Evolutionary conservation across 2,113 vertebrate genomes (phyloP).

Genomic region (Eretmochelys imbricata): DNA sequence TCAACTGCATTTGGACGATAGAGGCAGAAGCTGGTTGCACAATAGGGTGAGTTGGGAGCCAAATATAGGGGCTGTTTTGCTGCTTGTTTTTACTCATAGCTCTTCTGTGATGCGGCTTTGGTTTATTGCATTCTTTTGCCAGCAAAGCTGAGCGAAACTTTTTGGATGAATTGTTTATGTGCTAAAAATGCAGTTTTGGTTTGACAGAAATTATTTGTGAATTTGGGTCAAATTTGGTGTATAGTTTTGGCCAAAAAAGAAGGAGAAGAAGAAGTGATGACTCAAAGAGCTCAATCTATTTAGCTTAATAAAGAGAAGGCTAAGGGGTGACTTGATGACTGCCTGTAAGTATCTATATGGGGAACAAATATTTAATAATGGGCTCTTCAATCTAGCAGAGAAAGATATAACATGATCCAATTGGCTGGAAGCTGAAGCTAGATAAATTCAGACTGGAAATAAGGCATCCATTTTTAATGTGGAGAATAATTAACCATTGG

Average conservation of each 20-base stretch:
- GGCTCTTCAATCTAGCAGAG: background rate
- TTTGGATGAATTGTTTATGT: background rate
- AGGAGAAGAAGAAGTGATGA: background rate
- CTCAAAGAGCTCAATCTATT: background rate
- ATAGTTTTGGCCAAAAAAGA: background rate
- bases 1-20: conserved; percentile 95
- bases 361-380: background rate
- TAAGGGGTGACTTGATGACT: no score
- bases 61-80: background rate
- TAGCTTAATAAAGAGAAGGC: background rate
- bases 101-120: background rate
- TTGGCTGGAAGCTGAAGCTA: background rate
- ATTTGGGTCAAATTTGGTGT: background rate
- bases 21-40: conserved; percentile 95
- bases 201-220: background rate
- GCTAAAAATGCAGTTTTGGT: background rate
- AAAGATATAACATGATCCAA: background rate
- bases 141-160: background rate
- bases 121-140: background rate
- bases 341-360: background rate
- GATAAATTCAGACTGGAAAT: background rate
- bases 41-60: conserved; percentile 87
- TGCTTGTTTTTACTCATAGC: background rate
- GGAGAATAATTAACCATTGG: background rate
- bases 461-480: background rate